Evolutionary conservation across 2,888 invertebrate genomes (phyloP).

Genomic region (Drosophila anomelani): DNA sequence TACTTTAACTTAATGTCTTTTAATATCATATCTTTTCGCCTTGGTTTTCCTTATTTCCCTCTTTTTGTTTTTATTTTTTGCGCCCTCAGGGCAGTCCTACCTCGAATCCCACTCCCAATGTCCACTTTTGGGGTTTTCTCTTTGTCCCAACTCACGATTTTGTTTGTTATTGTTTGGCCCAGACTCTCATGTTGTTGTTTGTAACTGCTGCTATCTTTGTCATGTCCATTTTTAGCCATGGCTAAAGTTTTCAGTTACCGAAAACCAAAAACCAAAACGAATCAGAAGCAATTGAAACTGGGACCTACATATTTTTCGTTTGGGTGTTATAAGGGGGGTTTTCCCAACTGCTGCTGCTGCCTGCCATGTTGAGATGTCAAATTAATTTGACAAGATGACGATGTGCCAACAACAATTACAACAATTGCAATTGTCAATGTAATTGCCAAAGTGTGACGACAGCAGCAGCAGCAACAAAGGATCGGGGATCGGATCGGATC

Average conservation of each 20-base stretch:
- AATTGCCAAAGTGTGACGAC: slow-evolving; percentile 75
- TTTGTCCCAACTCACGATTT: slow-evolving; percentile 35
- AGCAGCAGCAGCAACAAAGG: slow-evolving; percentile 21
- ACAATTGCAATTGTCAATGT: slow-evolving; percentile 75
- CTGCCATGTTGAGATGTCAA: slow-evolving; percentile 59
- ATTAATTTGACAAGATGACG: slow-evolving; percentile 77
- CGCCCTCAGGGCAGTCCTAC: slow-evolving; percentile 26
- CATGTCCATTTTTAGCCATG: slow-evolving; percentile 74
- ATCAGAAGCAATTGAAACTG: slow-evolving; percentile 61
- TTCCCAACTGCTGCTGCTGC: slow-evolving; percentile 27
- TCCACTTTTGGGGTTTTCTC: slow-evolving; percentile 42
- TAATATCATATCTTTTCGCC: slow-evolving; percentile 9
- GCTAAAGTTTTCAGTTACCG: slow-evolving; percentile 72
- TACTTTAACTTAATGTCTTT: too few relatives aligned
- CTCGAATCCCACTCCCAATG: slow-evolving; percentile 13
- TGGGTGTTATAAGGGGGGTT: slow-evolving; percentile 31
- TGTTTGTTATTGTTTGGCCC: slow-evolving; percentile 34
- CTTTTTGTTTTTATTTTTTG: neutral
- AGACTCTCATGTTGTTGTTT: slow-evolving; percentile 15
- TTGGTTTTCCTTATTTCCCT: slow-evolving; percentile 9
- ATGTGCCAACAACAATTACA: slow-evolving; percentile 81
- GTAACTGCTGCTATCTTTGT: slow-evolving; percentile 61
- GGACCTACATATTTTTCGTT: slow-evolving; percentile 22
- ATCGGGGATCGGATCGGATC: slow-evolving; percentile 4
- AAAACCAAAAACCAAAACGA: slow-evolving; percentile 51